A percentile compares a stretch with the other conserved stretches of the same genome.
Conservation (phyloP, 1,140 invertebrate genomes). For the Rhagoletis pomonella region DNA sequence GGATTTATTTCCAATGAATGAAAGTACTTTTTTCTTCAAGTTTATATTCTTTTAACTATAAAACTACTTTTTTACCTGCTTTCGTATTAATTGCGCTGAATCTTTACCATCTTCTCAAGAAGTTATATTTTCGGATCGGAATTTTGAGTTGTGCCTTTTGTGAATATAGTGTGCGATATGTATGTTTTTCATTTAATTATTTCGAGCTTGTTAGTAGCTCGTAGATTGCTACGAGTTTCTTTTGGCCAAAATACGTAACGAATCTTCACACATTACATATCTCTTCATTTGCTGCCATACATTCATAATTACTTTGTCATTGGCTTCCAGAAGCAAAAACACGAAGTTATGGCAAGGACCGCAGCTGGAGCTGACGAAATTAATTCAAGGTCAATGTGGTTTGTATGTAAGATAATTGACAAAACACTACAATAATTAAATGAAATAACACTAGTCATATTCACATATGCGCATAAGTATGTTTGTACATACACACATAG, state of each 20-base stretch:
- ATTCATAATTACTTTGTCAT: not conserved
- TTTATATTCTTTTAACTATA: too few species aligned
- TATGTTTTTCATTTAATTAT: not conserved
- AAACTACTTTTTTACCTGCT: too few species aligned
- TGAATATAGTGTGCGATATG: not conserved
- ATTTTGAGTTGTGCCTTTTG: too few species aligned
- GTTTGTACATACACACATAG: too few species aligned
- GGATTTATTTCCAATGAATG: not conserved
- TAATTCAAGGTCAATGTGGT: not conserved
- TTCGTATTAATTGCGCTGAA: too few species aligned
- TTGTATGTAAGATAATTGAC: not conserved
- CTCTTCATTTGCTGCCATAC: not conserved
- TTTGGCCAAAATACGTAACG: slow-evolving; percentile 8
- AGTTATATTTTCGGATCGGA: too few species aligned
- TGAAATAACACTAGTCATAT: not conserved
- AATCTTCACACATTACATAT: not conserved
- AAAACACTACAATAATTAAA: not conserved
- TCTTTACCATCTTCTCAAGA: too few species aligned
- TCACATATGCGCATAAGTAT: too few species aligned
- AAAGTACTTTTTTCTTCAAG: too few species aligned
- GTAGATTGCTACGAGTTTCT: slow-evolving; percentile 3
- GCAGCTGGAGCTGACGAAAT: not conserved
- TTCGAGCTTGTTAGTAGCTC: slow-evolving; percentile 22
- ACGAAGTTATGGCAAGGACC: not conserved
- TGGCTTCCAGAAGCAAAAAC: not conserved